Evolutionary conservation across 2,888 invertebrate species (phyloP).

Genomic region (Polydrusus cervinus): DNA sequence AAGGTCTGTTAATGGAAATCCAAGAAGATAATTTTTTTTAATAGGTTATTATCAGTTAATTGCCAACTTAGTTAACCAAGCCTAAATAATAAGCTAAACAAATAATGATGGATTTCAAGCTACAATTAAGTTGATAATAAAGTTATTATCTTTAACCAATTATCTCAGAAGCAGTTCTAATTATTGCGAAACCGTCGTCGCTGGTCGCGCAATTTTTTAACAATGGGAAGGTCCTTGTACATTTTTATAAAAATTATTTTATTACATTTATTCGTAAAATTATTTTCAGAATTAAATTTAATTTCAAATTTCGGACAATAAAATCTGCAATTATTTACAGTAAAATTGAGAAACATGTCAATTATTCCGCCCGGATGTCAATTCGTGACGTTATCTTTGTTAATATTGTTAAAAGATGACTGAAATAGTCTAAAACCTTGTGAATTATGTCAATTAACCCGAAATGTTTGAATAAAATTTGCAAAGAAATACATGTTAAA

Average conservation of each 20-base stretch:
- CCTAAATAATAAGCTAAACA: slow-evolving; percentile 1
- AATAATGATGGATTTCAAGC: not conserved
- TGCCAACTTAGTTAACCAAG: not conserved
- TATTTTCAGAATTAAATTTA: slow-evolving; percentile 2
- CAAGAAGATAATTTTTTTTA: no score
- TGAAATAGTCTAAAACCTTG: slow-evolving; percentile 2
- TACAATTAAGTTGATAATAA: slow-evolving; percentile 9
- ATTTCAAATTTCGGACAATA: slow-evolving; percentile 14
- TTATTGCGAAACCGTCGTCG: slow-evolving; percentile 2
- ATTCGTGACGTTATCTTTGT: slow-evolving; percentile 20
- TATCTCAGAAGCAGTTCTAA: not conserved
- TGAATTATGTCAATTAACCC: slow-evolving; percentile 20
- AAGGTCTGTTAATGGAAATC: no score
- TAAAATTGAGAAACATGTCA: slow-evolving; percentile 21
- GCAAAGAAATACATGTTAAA: not conserved
- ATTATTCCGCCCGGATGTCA: slow-evolving; percentile 23
- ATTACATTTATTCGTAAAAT: slow-evolving; percentile 3
- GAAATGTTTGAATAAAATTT: slow-evolving; percentile 1
- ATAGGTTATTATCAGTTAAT: not conserved
- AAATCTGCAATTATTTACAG: slow-evolving; percentile 13
- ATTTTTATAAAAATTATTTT: slow-evolving; percentile 10
- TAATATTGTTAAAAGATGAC: slow-evolving; percentile 8
- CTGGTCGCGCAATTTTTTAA: not conserved
- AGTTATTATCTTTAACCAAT: slow-evolving; percentile 2
- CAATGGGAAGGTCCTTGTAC: slow-evolving; percentile 12